A percentile compares a stretch with the other conserved stretches of the same genome.
These are phyloP conservation scores for Melangyna quadrimaculata DNA, from an alignment of 2,888 invertebrate species.

Conservation along the genomic window DNA sequence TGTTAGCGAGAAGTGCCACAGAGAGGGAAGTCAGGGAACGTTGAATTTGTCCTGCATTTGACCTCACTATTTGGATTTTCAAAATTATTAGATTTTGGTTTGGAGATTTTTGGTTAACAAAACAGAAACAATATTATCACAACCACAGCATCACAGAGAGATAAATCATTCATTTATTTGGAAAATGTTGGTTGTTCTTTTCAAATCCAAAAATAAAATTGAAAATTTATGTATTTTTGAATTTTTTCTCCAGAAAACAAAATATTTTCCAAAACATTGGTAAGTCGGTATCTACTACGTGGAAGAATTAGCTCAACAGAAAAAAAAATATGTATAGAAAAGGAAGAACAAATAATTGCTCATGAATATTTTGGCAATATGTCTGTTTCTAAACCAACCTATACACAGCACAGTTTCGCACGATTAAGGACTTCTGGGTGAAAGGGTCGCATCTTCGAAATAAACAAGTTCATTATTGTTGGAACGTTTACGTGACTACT, in stretches of 20 bases:
- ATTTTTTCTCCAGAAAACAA: too few species aligned
- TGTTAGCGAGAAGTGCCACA: too few species aligned
- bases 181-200: too few species aligned
- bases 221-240: too few species aligned
- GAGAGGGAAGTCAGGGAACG: too few species aligned
- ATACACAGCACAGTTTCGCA: neutral
- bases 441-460: neutral
- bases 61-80: neutral
- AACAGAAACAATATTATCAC: too few species aligned
- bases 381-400: neutral
- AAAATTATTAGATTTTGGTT: neutral
- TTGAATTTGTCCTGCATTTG: neutral
- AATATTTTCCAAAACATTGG: neutral
- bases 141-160: too few species aligned
- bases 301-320: neutral
- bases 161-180: too few species aligned
- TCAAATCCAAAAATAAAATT: too few species aligned
- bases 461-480: neutral
- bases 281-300: neutral
- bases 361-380: neutral
- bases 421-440: neutral
- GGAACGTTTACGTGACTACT: neutral
- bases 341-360: neutral
- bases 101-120: neutral
- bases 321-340: neutral